These are phyloP conservation scores for Nothocercus nigrocapillus DNA, from an alignment of 2,113 vertebrate species.

Conservation along the genomic window DNA sequence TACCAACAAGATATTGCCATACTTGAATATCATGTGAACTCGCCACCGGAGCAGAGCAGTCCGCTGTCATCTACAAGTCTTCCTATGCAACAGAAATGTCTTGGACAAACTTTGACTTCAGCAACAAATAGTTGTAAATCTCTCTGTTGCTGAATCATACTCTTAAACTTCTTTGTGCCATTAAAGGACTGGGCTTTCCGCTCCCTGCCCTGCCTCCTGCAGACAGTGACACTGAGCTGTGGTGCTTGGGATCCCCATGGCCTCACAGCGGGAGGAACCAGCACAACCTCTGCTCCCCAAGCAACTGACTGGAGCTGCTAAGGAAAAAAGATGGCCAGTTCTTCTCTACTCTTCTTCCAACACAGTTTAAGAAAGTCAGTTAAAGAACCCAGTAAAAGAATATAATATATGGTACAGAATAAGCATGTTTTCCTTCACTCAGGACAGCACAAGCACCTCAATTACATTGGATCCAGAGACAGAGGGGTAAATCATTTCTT, in stretches of 20 bases:
- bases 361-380: neutral
- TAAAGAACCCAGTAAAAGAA: neutral
- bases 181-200: neutral
- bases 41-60: neutral
- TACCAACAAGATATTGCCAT: conserved; percentile 33
- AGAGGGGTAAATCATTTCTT: neutral
- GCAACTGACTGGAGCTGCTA: neutral
- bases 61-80: neutral
- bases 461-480: neutral
- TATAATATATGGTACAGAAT: neutral
- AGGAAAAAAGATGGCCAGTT: neutral
- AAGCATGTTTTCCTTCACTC: neutral
- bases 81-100: neutral
- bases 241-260: neutral
- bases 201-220: neutral
- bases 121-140: neutral
- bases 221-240: neutral
- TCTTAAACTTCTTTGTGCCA: neutral
- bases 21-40: neutral
- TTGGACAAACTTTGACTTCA: neutral
- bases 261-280: neutral
- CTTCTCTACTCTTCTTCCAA: neutral
- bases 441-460: neutral
- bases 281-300: neutral
- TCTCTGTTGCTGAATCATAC: neutral